These are phyloP conservation scores for Cephus spinipes DNA, from an alignment of 2,888 invertebrate genomes.

Conservation along the genomic window DNA sequence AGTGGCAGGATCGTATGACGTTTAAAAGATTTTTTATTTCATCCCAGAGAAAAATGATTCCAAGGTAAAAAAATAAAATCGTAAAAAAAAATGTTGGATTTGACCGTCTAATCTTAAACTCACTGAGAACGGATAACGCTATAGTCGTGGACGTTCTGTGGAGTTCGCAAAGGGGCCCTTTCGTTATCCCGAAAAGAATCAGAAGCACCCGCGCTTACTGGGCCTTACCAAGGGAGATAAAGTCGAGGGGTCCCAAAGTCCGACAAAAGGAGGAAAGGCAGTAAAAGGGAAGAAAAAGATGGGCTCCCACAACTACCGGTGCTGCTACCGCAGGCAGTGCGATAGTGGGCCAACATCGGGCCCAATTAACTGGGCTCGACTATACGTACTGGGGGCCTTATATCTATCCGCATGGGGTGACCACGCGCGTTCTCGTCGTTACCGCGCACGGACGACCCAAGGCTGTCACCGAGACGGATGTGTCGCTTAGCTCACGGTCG, in stretches of 20 bases:
- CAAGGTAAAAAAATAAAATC: not conserved
- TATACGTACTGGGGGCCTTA: conserved; percentile 25
- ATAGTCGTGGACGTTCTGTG: not conserved
- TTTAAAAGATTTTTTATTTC: not conserved
- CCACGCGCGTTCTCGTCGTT: conserved; percentile 31
- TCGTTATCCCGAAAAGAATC: conserved; percentile 3
- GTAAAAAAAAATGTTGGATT: not conserved
- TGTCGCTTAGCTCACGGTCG: conserved; percentile 55
- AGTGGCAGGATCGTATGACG: not conserved
- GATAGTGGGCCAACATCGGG: conserved; percentile 59
- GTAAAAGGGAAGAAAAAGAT: conserved; percentile 22
- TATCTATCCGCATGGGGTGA: conserved; percentile 46
- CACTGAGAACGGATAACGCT: not conserved
- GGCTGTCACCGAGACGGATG: conserved; percentile 57
- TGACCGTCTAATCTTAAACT: not conserved
- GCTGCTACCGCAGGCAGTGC: conserved; percentile 42
- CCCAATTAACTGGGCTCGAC: conserved; percentile 58
- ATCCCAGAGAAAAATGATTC: not conserved
- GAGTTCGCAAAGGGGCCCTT: conserved; percentile 4
- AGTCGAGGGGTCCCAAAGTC: not conserved
- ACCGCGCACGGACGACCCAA: conserved; percentile 31
- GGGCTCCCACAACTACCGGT: conserved; percentile 49
- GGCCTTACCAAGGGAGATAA: not conserved
- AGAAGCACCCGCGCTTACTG: conserved; percentile 9
- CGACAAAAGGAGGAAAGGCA: conserved; percentile 14